Base-by-base conservation (phyloP, 2,888 invertebrate genomes). In the Apodemia duryi region DNA sequence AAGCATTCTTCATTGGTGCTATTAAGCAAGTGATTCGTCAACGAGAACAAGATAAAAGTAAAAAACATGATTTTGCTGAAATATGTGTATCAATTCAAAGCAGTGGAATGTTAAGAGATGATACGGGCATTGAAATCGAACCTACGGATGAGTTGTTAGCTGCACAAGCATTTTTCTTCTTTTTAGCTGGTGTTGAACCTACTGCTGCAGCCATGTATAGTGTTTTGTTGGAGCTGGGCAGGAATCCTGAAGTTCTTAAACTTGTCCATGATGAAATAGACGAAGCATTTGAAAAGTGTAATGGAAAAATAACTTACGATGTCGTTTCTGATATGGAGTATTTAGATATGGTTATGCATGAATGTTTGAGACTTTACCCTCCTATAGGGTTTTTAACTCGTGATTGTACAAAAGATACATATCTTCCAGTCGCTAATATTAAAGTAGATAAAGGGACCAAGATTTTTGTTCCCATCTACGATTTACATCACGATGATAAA, bases 401-500 rank as follows among this genome's bases (percentile, higher is more conserved):
- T 66, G 65, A 75, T 61, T 84, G 83, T 65, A 67, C 75, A 4
- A 66, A 74, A 10, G 78, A 83, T 13, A 75, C 82, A 0, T 73
- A 80, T 1, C 65, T 86, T 4, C 84, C 86, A 2, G 78, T 76
- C 2, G 84, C 84, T 1, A 81, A 83, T 66, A 74, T 86, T 4
- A 76, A 69, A 71, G 70, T 88, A 9, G 76, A 78, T 1, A 81
- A 83, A 63, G 85, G 82, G 1, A 78, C 81, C 0, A 75, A 75
- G 10, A 71, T 90, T 9, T 72, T 74, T 13, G 72, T 76, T 6
- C 81, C 88, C 0, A 69, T 85, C 32, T 83, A 70, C 51, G 82
- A 82, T 13, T 66, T 85, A 13, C 91, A 92, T 63, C 78, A 80
- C 43, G 90, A 92, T 66, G 82, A 85, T 0, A 76, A 84, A 52